phyloP scores from a whole-genome alignment of 2,888 invertebrate genomes.

The Ceratothoa steindachneri region DNA sequence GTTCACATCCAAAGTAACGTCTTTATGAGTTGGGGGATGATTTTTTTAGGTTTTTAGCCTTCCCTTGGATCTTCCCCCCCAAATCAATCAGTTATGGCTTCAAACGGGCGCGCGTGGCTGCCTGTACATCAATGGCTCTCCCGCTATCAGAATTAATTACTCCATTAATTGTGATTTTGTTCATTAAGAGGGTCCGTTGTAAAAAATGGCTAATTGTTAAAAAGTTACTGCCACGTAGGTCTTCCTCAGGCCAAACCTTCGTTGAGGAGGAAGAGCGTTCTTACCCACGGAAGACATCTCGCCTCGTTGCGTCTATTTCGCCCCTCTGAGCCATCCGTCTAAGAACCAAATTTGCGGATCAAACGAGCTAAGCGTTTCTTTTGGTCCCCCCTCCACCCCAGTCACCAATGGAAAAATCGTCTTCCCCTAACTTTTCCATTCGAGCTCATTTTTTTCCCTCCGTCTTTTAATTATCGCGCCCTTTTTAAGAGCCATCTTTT shows the following conservation, averaged over 20 bases:
- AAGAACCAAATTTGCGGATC: neutral
- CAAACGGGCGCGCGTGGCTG: constrained; percentile 1
- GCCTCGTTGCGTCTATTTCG: neutral
- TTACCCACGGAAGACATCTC: neutral
- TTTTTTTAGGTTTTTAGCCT: neutral
- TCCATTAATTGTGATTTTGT: constrained; percentile 44
- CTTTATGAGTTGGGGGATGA: too few relatives aligned
- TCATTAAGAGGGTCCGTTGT: constrained; percentile 31
- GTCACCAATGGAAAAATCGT: neutral
- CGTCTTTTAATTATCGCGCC: constrained; percentile 42
- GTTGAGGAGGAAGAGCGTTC: neutral
- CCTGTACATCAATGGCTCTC: constrained; percentile 33
- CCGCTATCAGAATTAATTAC: constrained; percentile 43
- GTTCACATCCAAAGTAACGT: too few relatives aligned
- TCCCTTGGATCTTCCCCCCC: neutral
- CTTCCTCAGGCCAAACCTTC: constrained; percentile 17
- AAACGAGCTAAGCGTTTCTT: neutral
- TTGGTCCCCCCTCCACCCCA: neutral
- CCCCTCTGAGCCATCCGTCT: neutral
- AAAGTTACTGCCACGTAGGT: constrained; percentile 39
- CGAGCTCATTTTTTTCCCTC: constrained; percentile 18
- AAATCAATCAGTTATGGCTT: neutral
- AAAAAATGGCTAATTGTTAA: constrained; percentile 42
- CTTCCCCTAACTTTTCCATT: constrained; percentile 24
- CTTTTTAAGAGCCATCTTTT: constrained; percentile 25